Conservation (phyloP, 2,888 invertebrate species). For the Cloeon dipterum region DNA sequence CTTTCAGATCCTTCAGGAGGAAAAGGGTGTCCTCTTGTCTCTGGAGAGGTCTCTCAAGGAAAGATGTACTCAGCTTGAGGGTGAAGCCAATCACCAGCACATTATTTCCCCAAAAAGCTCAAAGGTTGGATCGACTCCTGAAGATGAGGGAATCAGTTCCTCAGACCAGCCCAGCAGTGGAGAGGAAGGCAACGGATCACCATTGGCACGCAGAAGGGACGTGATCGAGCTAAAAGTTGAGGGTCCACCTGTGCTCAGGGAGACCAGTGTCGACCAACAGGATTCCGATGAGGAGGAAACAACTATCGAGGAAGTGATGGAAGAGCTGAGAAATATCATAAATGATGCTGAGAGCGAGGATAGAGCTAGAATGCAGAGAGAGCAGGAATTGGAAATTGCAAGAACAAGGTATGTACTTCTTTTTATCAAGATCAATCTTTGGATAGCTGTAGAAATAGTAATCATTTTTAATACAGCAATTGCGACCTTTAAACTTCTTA, state of each 20-base stretch:
- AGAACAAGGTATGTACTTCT: too few relatives aligned
- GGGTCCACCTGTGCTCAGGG: constrained; percentile 11
- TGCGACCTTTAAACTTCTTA: too few relatives aligned
- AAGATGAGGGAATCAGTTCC: constrained; percentile 74
- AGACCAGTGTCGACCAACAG: constrained; percentile 17
- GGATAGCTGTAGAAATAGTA: too few relatives aligned
- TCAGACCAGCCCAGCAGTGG: constrained; percentile 27
- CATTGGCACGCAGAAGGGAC: constrained; percentile 17
- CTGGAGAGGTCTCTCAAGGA: constrained; percentile 52
- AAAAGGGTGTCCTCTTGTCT: constrained; percentile 46
- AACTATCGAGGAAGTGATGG: constrained; percentile 70
- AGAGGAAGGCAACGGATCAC: constrained; percentile 21
- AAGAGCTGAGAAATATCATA: constrained; percentile 61
- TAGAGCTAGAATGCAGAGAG: constrained; percentile 3
- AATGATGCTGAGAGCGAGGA: constrained; percentile 59
- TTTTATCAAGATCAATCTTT: too few relatives aligned
- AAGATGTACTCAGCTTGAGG: constrained; percentile 48
- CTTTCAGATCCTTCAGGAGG: constrained; percentile 46
- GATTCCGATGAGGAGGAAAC: constrained; percentile 45
- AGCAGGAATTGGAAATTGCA: constrained; percentile 2
- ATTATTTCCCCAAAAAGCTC: not conserved
- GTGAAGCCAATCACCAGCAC: constrained; percentile 26
- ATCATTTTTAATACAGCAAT: too few relatives aligned
- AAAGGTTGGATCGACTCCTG: constrained; percentile 26
- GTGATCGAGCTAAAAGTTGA: not conserved